Percentiles rank a stretch among this genome's conserved stretches.
Evolutionary conservation across 1,140 invertebrate genomes (phyloP).

Genomic region (Bombus pyrosoma): DNA sequence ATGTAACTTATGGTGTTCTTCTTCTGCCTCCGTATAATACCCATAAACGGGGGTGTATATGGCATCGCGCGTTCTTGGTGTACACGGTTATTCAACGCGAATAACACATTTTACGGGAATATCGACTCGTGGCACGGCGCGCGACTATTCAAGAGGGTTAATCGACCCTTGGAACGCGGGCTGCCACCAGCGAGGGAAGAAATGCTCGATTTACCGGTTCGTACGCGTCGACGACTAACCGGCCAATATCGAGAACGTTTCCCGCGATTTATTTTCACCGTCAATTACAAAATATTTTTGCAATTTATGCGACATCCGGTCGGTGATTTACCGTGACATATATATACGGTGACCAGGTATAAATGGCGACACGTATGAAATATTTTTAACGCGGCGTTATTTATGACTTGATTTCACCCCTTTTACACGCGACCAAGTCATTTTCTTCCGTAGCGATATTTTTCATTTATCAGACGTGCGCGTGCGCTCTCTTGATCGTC

Average conservation of each 20-base stretch:
- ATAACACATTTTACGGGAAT: background rate
- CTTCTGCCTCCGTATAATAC: no score
- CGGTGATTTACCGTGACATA: conserved; percentile 24
- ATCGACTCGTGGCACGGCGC: background rate
- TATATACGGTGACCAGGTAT: background rate
- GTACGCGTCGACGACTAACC: background rate
- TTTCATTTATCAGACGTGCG: background rate
- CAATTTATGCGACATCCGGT: conserved; percentile 35
- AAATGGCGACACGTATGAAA: conserved; percentile 12
- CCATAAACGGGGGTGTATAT: no score
- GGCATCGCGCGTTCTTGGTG: background rate
- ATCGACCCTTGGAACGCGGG: background rate
- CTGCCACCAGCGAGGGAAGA: no score
- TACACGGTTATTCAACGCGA: background rate
- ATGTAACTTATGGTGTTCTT: no score
- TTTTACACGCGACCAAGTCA: background rate
- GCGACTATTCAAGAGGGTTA: background rate
- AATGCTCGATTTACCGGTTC: background rate
- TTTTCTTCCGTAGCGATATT: background rate
- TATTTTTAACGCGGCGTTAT: conserved; percentile 41
- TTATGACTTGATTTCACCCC: conserved; percentile 23
- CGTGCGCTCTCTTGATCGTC: background rate
- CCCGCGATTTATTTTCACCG: conserved; percentile 21
- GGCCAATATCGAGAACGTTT: background rate
- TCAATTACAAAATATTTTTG: conserved; percentile 32